Evolutionary conservation across 1,140 invertebrate genomes (phyloP), one percentile per base, ranked within the genome.

Genomic region (Drosophila subpulchrella): DNA sequence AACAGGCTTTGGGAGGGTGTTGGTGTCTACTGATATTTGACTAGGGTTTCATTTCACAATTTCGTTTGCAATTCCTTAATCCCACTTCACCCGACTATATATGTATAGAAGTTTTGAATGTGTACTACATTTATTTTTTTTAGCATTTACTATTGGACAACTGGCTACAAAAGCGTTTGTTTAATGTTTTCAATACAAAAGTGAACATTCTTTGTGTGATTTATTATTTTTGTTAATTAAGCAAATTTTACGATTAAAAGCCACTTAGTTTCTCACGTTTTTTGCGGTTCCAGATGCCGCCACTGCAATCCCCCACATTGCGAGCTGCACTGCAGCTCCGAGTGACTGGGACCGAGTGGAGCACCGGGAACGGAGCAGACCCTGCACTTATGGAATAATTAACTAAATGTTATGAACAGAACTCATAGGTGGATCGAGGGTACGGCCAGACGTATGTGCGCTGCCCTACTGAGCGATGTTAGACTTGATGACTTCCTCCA

Each of bases 401-500:
- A 89, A 77, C 76, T 77, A 80, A 79, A 73, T 79, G 56, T 66
- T 72, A 76, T 56, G 44, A 79, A 62, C 63, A 67, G 44, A 86
- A 75, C 62, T 76, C 59, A 46, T 54, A 51, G 65, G 62, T 57
- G 61, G 46, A 38, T 76, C 38, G 56, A 56, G 50, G 53, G 59
- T 70, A 65, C 71, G 61, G 73, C 58, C 36, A 38, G 60, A 59
- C 36, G 39, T 15, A 30, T 48, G 11, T 12, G 32, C 34, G 57
- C 59, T 70, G 20, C 27, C 44, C 71, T 79, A 88, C 27, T 27
- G 3, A 5, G 27, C 27, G 55, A 88, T 66, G 41, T 60, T 61
- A 34, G 53, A 70, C 61, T 66, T 50, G 30, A 91, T 85, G 48
- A 73, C 77, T n/a, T 81, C 73, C 17, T 59, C 47, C 70, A 98